Evolutionary conservation across 1,140 invertebrate species (phyloP).

Genomic region (Hormaphis cornu): DNA sequence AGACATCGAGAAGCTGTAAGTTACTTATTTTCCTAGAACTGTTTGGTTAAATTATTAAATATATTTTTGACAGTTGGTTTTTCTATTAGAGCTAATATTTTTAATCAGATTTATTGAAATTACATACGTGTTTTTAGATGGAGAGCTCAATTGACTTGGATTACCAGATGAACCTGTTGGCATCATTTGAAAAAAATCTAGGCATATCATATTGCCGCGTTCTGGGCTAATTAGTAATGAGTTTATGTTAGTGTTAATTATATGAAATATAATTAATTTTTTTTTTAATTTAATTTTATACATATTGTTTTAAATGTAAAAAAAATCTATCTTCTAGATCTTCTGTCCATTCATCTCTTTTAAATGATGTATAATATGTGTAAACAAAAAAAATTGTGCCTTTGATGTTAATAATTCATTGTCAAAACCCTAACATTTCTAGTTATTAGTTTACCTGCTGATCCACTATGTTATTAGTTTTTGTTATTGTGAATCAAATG

Average conservation of each 20-base stretch:
- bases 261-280: too few relatives aligned
- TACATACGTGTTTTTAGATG: conserved; percentile 56
- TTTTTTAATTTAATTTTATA: too few relatives aligned
- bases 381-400: conserved; percentile 26
- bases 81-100: not conserved
- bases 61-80: too few relatives aligned
- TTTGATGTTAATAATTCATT: conserved; percentile 27
- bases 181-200: conserved; percentile 88
- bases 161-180: conserved; percentile 94
- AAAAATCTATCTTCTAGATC: not conserved
- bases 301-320: not conserved
- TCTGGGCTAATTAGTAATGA: too few relatives aligned
- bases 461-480: conserved; percentile 12
- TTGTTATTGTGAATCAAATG: conserved; percentile 14
- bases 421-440: too few relatives aligned
- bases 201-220: not conserved
- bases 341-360: conserved; percentile 25
- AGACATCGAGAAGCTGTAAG: conserved; percentile 83
- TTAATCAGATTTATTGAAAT: conserved; percentile 36
- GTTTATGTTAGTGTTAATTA: too few relatives aligned
- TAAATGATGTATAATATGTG: conserved; percentile 11
- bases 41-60: too few relatives aligned
- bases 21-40: too few relatives aligned
- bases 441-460: too few relatives aligned
- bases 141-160: conserved; percentile 95